phyloP scores from a whole-genome alignment of 2,113 vertebrate genomes.

The Zingel zingel region DNA sequence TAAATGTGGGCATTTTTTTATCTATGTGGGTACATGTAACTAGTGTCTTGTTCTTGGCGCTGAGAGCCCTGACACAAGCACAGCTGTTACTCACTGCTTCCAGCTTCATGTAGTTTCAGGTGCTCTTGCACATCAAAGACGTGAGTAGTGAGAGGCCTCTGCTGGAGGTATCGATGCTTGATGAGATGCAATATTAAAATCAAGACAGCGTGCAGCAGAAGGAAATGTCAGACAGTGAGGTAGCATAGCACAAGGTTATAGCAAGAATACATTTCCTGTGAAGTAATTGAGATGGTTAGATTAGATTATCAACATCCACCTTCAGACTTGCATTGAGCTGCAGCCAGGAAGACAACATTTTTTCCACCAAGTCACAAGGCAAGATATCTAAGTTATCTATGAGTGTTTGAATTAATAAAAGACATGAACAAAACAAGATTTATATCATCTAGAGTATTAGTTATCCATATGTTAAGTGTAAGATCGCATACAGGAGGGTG shows the following conservation, averaged over 20 bases:
- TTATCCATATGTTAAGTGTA: neutral
- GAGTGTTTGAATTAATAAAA: slow-evolving; percentile 22
- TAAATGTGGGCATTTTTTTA: neutral
- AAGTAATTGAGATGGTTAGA: slow-evolving; percentile 1
- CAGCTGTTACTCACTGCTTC: slow-evolving; percentile 21
- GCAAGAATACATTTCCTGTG: slow-evolving; percentile 36
- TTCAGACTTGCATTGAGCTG: neutral
- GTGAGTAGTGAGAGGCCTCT: slow-evolving; percentile 83
- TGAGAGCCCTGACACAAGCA: neutral
- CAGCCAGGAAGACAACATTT: neutral
- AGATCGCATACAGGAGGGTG: neutral
- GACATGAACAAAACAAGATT: neutral
- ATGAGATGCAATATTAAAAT: slow-evolving; percentile 40
- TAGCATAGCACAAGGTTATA: neutral
- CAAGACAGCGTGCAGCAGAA: slow-evolving; percentile 17
- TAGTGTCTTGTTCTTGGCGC: slow-evolving; percentile 5
- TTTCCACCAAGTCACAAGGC: slow-evolving; percentile 21
- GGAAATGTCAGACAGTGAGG: slow-evolving; percentile 12
- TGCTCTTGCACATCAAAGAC: slow-evolving; percentile 87
- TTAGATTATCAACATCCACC: slow-evolving; percentile 32
- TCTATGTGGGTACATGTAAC: neutral
- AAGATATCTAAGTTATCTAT: slow-evolving; percentile 76
- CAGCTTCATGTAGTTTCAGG: slow-evolving; percentile 74
- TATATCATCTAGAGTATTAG: neutral
- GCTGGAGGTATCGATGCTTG: slow-evolving; percentile 80